Base-by-base conservation (phyloP, 2,888 invertebrate species). In the Cantharis rufa region DNA sequence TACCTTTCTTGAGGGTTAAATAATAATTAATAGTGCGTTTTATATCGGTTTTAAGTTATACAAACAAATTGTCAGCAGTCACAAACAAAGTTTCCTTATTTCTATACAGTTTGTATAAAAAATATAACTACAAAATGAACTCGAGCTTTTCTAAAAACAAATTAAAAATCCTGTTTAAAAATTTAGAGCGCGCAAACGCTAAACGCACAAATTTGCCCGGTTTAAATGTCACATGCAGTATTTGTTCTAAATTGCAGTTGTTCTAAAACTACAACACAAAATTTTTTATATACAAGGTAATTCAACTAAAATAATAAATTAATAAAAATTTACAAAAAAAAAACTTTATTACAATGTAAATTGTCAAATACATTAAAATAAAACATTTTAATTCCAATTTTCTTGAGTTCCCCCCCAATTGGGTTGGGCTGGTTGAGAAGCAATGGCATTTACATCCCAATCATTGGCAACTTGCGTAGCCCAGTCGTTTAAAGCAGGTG, bases 401-500 rank as follows among this genome's bases (percentile, higher is more conserved):
- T 48, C 91, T 80, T 89, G 88, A 62, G 91, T 24, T 24, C 9
- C 88, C 79, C 92, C 92, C 93, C 93, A 92, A 66, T 91, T 91
- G 7, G 91, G 90, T 3, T 90, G 83, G 1, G 89, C 84, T 63
- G 86, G 80, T 72, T 85, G 82, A 63, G 78, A 82, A 0, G 90
- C 87, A 0, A 90, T 85, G 0, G 89, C 84, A 9, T 88, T 85
- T 4, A 89, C 86, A 0, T 90, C 88, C 91, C 92, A 92, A 84
- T 92, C 92, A 78, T 91, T 91, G 86, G 90, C 90, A 0, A 90
- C 90, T 89, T 91, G 84, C 0, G 85, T 83, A 68, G 88, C 87
- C 89, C 89, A 89, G 73, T 89, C 89, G 13, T 85, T 87, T 27
- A 81, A 82, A 0, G 85, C 82, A 79, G 86, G 83, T 72, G 85